Conservation (phyloP, 2,797 vertebrate genomes). For the Muscicapa striata region DNA sequence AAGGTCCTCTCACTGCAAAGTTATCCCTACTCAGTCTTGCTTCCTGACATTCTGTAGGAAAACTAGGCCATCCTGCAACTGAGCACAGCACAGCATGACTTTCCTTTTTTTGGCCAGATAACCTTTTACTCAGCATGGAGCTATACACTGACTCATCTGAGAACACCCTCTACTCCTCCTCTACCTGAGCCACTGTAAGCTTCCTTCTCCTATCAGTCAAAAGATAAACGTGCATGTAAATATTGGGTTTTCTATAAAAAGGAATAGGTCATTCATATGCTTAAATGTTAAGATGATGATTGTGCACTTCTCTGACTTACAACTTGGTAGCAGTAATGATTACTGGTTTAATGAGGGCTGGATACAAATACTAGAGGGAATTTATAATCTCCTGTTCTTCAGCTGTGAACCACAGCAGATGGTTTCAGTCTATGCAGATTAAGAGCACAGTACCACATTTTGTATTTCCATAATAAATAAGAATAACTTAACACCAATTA, state of each 20-base stretch:
- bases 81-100: background rate
- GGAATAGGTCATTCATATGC: background rate
- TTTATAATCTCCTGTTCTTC: constrained; percentile 16
- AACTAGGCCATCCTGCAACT: background rate
- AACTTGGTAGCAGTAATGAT: background rate
- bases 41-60: background rate
- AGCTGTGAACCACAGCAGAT: constrained; percentile 50
- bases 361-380: constrained; percentile 9
- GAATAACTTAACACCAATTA: constrained; percentile 49
- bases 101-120: background rate
- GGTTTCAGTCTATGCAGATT: constrained; percentile 59
- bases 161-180: background rate
- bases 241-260: background rate
- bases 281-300: background rate
- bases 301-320: background rate
- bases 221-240: background rate
- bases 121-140: background rate
- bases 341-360: constrained; percentile 18
- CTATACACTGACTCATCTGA: background rate
- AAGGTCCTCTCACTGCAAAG: background rate
- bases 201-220: background rate
- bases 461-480: constrained; percentile 54
- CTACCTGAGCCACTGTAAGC: background rate
- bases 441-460: constrained; percentile 53
- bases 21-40: background rate